These are phyloP conservation scores for Hippotragus niger DNA, from an alignment of 2,113 vertebrate species.

Conservation along the genomic window DNA sequence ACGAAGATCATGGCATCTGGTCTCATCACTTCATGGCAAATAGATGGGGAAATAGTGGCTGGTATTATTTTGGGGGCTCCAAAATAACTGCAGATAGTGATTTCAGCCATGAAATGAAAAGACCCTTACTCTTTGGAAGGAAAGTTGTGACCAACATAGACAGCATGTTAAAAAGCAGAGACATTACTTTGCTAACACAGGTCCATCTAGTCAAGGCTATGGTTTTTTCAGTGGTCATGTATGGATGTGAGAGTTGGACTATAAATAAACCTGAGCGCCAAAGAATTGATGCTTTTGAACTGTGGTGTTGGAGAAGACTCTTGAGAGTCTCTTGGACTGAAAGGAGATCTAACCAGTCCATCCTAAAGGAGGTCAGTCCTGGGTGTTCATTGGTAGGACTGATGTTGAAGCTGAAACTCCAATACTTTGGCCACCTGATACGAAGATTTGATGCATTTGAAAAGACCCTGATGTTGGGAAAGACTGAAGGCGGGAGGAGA, in stretches of 20 bases:
- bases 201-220: background rate
- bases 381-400: background rate
- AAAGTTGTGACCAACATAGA: background rate
- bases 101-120: background rate
- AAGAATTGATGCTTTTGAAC: background rate
- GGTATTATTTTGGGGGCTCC: accelerated
- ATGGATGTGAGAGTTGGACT: background rate
- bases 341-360: background rate
- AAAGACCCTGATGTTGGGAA: background rate
- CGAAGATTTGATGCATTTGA: background rate
- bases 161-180: background rate
- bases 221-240: background rate
- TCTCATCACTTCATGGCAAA: background rate
- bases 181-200: background rate
- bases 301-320: background rate
- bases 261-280: accelerated
- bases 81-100: background rate
- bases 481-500: accelerated
- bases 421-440: background rate
- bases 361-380: background rate
- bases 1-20: background rate
- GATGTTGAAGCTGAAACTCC: background rate
- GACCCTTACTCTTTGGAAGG: accelerated
- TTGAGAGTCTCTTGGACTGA: background rate
- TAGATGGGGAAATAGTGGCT: background rate